These are phyloP conservation scores for Sphaeridia pumilis DNA, from an alignment of 2,888 invertebrate genomes.

Conservation along the genomic window DNA sequence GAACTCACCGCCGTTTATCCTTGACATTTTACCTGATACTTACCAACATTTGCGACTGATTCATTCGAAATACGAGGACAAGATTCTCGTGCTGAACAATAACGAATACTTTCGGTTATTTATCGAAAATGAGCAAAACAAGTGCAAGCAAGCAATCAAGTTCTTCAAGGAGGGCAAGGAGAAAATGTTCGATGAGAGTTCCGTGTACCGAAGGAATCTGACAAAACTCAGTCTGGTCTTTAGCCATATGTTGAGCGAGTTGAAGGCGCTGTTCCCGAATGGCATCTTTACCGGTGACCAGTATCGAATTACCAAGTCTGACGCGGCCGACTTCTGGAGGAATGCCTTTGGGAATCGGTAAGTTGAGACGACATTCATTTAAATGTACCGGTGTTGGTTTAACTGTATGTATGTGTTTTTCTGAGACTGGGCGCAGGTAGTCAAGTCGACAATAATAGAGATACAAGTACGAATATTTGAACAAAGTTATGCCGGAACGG, in stretches of 20 bases:
- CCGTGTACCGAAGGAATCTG: constrained; percentile 84
- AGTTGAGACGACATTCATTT: too few species aligned
- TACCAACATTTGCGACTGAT: constrained; percentile 92
- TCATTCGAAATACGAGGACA: constrained; percentile 92
- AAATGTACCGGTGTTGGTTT: too few species aligned
- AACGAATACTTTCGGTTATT: constrained; percentile 97
- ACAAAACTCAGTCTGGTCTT: constrained; percentile 97
- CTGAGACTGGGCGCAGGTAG: too few species aligned
- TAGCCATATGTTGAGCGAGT: constrained; percentile 98
- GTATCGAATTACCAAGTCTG: constrained; percentile 97
- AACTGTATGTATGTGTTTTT: too few species aligned
- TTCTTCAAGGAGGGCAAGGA: constrained; percentile 97
- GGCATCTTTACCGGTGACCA: constrained; percentile 93
- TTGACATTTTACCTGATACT: constrained; percentile 98
- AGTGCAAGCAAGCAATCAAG: constrained; percentile 97
- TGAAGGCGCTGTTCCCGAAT: constrained; percentile 95
- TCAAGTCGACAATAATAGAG: too few species aligned
- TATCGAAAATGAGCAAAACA: constrained; percentile 92
- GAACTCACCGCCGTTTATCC: constrained; percentile 97
- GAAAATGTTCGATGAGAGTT: constrained; percentile 95
- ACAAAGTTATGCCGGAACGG: too few species aligned
- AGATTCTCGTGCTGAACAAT: constrained; percentile 76
- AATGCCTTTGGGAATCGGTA: constrained; percentile 92
- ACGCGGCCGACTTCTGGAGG: constrained; percentile 98
- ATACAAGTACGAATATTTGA: too few species aligned